Evolutionary conservation across 2,113 vertebrate species (phyloP).

Genomic region (Oryzias curvinotus): DNA sequence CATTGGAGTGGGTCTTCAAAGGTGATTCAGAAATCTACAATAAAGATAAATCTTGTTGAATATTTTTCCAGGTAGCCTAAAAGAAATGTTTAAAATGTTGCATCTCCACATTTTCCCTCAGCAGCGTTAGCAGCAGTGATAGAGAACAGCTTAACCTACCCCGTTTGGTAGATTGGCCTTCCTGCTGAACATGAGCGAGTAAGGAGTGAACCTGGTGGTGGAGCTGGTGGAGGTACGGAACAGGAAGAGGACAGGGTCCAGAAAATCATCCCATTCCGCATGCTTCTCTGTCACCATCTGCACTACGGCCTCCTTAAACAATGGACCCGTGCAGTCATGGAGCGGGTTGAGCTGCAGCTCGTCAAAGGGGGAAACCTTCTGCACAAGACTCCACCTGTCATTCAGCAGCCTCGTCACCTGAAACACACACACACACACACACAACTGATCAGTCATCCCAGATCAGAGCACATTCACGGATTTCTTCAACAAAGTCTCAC

Average conservation of each 20-base stretch:
- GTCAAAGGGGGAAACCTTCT: constrained; percentile 76
- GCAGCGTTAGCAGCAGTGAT: too few relatives aligned
- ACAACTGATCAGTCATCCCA: background rate
- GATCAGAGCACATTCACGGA: background rate
- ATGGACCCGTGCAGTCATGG: constrained; percentile 64
- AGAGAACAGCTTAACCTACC: constrained; percentile 45
- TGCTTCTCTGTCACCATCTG: constrained; percentile 81
- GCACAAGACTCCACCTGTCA: constrained; percentile 81
- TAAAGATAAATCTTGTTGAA: too few relatives aligned
- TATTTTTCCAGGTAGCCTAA: too few relatives aligned
- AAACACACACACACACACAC: background rate
- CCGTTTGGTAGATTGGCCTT: constrained; percentile 70
- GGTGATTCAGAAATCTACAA: too few relatives aligned
- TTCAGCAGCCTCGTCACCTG: constrained; percentile 81
- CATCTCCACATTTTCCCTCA: too few relatives aligned
- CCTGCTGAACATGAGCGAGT: constrained; percentile 88
- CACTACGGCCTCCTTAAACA: constrained; percentile 80
- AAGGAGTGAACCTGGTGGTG: constrained; percentile 83
- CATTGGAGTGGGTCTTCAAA: too few relatives aligned
- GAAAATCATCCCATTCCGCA: constrained; percentile 81
- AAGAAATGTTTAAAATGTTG: too few relatives aligned
- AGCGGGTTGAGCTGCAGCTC: constrained; percentile 68
- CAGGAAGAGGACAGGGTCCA: constrained; percentile 82
- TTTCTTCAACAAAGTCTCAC: constrained; percentile 63
- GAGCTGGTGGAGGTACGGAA: constrained; percentile 84